Evolutionary conservation across 2,113 vertebrate genomes (phyloP).

Genomic region (Piliocolobus tephrosceles): DNA sequence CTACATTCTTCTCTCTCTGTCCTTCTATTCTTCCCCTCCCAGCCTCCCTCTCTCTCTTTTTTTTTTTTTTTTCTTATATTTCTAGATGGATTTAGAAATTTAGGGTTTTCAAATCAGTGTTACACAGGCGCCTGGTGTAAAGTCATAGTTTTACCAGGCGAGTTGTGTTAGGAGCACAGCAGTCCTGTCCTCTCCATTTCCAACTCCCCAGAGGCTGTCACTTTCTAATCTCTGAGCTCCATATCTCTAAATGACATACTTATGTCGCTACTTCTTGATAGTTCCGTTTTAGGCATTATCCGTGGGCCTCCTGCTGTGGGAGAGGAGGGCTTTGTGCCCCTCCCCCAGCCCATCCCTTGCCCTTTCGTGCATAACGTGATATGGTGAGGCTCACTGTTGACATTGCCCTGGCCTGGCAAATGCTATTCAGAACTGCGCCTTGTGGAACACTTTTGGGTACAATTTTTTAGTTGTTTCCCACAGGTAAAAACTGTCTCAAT

Average conservation of each 20-base stretch:
- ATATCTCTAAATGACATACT: slow-evolving; percentile 35
- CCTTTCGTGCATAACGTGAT: background rate
- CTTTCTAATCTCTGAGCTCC: slow-evolving; percentile 9
- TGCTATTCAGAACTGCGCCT: background rate
- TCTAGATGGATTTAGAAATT: slow-evolving; percentile 52
- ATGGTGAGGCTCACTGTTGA: background rate
- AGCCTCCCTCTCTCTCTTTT: background rate
- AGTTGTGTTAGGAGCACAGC: background rate
- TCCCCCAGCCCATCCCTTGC: background rate
- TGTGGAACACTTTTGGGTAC: background rate
- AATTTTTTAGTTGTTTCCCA: background rate
- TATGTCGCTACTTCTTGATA: background rate
- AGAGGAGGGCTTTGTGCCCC: background rate
- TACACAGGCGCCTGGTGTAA: background rate
- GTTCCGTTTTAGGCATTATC: slow-evolving; percentile 21
- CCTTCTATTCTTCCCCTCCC: background rate
- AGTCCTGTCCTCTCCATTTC: slow-evolving; percentile 6
- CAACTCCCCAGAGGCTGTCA: slow-evolving; percentile 31
- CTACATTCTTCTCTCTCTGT: background rate
- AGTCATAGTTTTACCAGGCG: background rate
- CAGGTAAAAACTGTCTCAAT: background rate
- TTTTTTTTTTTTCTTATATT: background rate
- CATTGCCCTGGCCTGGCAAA: background rate
- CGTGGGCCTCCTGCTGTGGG: background rate
- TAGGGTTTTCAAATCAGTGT: background rate